Base-by-base conservation (phyloP, 2,888 invertebrate species). In the Sabatieria punctata region DNA sequence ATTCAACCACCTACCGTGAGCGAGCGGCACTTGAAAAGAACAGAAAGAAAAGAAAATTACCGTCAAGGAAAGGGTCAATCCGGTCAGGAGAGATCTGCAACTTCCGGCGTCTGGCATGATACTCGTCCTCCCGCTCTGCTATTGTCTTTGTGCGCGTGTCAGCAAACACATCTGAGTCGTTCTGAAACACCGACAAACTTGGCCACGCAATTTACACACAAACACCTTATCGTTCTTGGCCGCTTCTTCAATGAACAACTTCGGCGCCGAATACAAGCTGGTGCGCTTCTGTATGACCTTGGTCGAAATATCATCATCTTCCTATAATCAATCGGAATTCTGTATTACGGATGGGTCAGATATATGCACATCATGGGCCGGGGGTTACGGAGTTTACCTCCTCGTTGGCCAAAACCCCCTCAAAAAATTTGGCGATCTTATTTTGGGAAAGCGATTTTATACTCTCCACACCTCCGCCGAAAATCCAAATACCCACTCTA, bases 41-140 rank as follows among this genome's bases (percentile, higher is more conserved):
- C n/a, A n/a, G n/a, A n/a, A n/a, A n/a, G n/a, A n/a, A n/a, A n/a
- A n/a, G n/a, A n/a, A n/a, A n/a, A n/a, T n/a, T n/a, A 88, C 89
- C 91, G 75, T 91, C 88, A 63, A 89, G 86, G 75, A 99, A 99
- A 30, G 89, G 89, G 75, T 97, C 97, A 56, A 82, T 78, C 60
- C 97, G 76, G 64, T 89, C 93, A 1, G 97, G 97, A 3, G 97
- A 97, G 62, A 97, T 89, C 52, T 82, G 60, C 57, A 85, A 80
- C 68, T 82, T 75, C 50, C 86, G 76, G 57, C 86, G 75, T 59
- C 83, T 81, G 60, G 82, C 82, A 47, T 85, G 77, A 65, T 97
- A 97, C 65, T 95, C 93, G 77, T 93, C 89, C 72, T 95, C 93
- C 55, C 89, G 77, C 60, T 95, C 93, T 1, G 85, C 85, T 64